Evolutionary conservation across 2,797 vertebrate genomes (phyloP), one percentile per base, ranked within the genome.

Genomic region (Caiman crocodilus): DNA sequence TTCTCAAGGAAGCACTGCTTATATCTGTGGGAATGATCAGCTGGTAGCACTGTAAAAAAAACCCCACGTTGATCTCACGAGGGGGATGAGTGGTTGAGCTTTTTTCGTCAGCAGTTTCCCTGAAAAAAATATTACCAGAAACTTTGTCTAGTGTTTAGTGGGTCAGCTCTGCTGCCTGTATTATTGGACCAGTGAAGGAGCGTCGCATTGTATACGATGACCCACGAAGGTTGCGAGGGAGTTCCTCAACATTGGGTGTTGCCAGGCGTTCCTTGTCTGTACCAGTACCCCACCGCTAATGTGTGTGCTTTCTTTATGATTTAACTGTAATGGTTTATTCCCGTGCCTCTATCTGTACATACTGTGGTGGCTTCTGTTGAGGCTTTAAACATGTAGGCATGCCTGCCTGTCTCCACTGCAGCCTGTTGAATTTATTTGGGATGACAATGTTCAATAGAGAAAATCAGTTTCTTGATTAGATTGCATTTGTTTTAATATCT

Each of bases 251-350:
- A 75, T 60, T 80, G 35, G 81, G n/a, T 1, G 6, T 42, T 2
- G 0, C 79, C 11, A 0, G 90, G 84, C 77, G 92, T 85, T 61
- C 83, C 64, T 93, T 67, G 90, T 84, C 73, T 58, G 74, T 18
- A 82, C 82, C 82, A 84, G 78, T 63, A 59, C 78, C 79, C 88
- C 5, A 3, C 25, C 20, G 81, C 94, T 95, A 95, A 95, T 95
- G 93, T 93, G 81, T 81, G 84, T 79, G 76, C 67, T 90, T 96
- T 96, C 92, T 90, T 90, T 88, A 90, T 95, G 90, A 89, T 76
- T 92, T 88, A 92, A 94, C 92, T 97, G 92, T 96, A 96, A 90
- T 84, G 85, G 59, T 94, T 96, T 93, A 92, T 96, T 95, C 90
- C 89, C 84, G 50, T 56, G 59, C 5, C 1, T 89, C 81, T 87